phyloP scores from a whole-genome alignment of 2,113 vertebrate species.

The Lamprologus lemairii region DNA sequence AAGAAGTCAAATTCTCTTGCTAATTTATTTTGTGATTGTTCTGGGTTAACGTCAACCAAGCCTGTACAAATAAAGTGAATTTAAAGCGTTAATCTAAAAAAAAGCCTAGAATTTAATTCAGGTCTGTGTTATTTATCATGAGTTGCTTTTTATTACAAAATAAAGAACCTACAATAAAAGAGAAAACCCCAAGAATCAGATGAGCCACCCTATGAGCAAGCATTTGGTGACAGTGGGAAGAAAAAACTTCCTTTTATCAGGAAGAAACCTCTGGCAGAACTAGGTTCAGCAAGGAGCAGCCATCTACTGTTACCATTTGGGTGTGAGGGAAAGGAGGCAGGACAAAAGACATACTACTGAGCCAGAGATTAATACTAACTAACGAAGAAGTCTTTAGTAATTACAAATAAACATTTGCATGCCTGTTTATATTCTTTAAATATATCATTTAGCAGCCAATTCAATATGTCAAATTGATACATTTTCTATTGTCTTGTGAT shows the following conservation, averaged over 20 bases:
- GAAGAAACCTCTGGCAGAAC: not conserved
- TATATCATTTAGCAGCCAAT: not conserved
- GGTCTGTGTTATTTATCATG: not conserved
- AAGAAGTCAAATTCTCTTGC: not conserved
- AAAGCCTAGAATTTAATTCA: not conserved
- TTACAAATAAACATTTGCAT: not conserved
- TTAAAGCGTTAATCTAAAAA: not conserved
- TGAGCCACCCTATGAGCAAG: not conserved
- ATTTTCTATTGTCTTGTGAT: not conserved
- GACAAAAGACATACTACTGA: not conserved
- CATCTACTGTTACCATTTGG: not conserved
- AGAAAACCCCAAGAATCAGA: not conserved
- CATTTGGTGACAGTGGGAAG: not conserved
- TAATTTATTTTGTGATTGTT: not conserved
- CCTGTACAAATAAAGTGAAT: not conserved
- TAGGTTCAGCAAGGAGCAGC: not conserved
- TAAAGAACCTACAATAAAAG: not conserved
- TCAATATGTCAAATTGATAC: not conserved
- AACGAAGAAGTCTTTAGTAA: not conserved
- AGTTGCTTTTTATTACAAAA: not conserved
- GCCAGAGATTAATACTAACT: not conserved
- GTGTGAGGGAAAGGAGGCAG: not conserved
- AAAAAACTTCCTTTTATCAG: not conserved
- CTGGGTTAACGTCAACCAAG: not conserved
- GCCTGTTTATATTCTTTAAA: not conserved